Percentiles rank a stretch among this genome's conserved stretches.
phyloP scores from a whole-genome alignment of 2,888 invertebrate genomes.

The Cephalotes varians region DNA sequence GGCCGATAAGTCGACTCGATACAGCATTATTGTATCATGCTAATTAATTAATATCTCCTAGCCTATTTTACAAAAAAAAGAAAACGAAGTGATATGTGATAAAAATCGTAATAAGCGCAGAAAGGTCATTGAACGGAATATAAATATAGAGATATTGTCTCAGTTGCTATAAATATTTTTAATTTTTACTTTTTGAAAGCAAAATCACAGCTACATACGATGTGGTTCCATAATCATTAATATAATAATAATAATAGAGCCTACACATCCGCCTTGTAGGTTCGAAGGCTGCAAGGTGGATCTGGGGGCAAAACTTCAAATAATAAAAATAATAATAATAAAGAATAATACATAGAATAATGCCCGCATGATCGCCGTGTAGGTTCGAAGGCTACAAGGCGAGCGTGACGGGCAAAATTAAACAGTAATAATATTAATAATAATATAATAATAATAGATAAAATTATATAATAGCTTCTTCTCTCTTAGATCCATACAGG shows the following conservation, averaged over 20 bases:
- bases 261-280: slow-evolving; percentile 25
- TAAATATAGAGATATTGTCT: slow-evolving; percentile 13
- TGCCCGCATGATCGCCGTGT: slow-evolving; percentile 54
- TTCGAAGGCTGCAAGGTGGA: slow-evolving; percentile 17
- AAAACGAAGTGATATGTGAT: background rate
- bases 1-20: background rate
- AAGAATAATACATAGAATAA: slow-evolving; percentile 81
- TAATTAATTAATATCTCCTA: background rate
- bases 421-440: slow-evolving; percentile 79
- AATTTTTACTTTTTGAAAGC: slow-evolving; percentile 86
- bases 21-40: background rate
- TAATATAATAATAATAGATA: slow-evolving; percentile 82
- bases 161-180: slow-evolving; percentile 85
- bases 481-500: slow-evolving; percentile 82
- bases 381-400: slow-evolving; percentile 35
- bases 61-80: background rate
- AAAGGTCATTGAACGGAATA: slow-evolving; percentile 5
- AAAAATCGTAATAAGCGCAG: background rate
- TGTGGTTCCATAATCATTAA: slow-evolving; percentile 83
- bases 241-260: slow-evolving; percentile 79
- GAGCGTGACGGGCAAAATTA: slow-evolving; percentile 67
- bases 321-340: slow-evolving; percentile 76
- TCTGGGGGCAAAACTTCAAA: slow-evolving; percentile 57
- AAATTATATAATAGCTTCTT: slow-evolving; percentile 84
- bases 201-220: slow-evolving; percentile 86